These are phyloP conservation scores for Myrmophylax atrothorax DNA, from an alignment of 2,113 vertebrate genomes.

Conservation along the genomic window DNA sequence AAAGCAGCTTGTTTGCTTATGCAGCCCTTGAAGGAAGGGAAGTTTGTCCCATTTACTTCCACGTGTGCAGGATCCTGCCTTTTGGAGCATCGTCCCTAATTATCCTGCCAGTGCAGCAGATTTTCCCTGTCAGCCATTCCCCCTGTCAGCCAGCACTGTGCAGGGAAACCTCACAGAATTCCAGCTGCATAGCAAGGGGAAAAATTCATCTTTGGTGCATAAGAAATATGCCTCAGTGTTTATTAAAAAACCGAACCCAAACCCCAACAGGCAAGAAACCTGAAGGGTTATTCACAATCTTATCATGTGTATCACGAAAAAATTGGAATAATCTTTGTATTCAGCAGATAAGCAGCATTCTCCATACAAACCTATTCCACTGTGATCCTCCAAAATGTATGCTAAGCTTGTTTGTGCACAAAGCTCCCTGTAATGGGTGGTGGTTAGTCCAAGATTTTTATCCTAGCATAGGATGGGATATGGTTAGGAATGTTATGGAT, in stretches of 20 bases:
- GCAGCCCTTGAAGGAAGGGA: neutral
- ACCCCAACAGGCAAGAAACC: neutral
- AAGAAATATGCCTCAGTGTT: neutral
- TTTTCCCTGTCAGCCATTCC: conserved; percentile 36
- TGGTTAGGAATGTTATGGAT: neutral
- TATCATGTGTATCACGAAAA: neutral
- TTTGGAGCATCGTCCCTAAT: neutral
- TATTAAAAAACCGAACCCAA: neutral
- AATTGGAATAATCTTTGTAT: neutral
- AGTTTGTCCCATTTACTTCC: neutral
- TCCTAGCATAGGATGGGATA: neutral
- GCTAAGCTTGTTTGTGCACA: neutral
- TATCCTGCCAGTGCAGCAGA: conserved; percentile 4
- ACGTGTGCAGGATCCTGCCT: neutral
- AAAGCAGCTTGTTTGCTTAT: neutral
- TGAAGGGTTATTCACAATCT: neutral
- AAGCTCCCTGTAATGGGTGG: neutral
- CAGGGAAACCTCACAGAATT: conserved; percentile 20
- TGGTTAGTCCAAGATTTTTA: neutral
- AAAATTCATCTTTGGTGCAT: neutral
- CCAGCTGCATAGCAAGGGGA: neutral
- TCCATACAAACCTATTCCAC: neutral
- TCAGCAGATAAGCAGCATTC: neutral
- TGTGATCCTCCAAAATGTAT: neutral
- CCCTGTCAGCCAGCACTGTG: neutral